Evolutionary conservation across 2,113 vertebrate species (phyloP).

Genomic region (Madoqua kirkii): DNA sequence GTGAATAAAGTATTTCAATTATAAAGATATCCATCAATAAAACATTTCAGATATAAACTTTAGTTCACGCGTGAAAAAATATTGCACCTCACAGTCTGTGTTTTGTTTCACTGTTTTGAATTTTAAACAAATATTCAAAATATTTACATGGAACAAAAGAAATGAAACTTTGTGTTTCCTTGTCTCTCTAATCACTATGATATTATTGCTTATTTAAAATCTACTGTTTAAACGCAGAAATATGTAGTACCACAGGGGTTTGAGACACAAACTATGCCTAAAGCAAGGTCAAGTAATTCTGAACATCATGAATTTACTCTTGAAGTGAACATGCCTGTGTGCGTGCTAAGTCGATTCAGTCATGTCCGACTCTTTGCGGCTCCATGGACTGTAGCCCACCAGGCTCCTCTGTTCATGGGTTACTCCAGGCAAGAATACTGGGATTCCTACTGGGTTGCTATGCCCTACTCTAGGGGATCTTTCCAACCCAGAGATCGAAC

Average conservation of each 20-base stretch:
- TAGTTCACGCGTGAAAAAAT: neutral
- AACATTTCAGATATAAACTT: neutral
- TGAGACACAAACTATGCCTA: neutral
- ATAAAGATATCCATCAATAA: neutral
- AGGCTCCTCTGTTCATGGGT: neutral
- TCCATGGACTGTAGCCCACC: neutral
- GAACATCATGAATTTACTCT: neutral
- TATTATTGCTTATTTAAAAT: neutral
- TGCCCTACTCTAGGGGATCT: neutral
- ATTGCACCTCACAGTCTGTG: neutral
- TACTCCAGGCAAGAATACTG: neutral
- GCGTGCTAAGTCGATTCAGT: neutral
- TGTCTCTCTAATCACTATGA: neutral
- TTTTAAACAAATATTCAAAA: conserved; percentile 18
- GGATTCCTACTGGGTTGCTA: neutral
- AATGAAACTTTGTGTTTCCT: neutral
- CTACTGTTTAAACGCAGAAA: neutral
- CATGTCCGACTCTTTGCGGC: neutral
- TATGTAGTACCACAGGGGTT: neutral
- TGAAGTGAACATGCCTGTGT: neutral
- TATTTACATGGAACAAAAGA: neutral
- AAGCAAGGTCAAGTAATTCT: neutral
- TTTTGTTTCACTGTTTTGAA: neutral
- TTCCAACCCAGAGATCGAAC: neutral
- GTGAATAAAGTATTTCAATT: neutral